A percentile compares a stretch with the other conserved stretches of the same genome.
Conservation (phyloP, 1,140 invertebrate genomes). For the Trichonephila clavipes region DNA sequence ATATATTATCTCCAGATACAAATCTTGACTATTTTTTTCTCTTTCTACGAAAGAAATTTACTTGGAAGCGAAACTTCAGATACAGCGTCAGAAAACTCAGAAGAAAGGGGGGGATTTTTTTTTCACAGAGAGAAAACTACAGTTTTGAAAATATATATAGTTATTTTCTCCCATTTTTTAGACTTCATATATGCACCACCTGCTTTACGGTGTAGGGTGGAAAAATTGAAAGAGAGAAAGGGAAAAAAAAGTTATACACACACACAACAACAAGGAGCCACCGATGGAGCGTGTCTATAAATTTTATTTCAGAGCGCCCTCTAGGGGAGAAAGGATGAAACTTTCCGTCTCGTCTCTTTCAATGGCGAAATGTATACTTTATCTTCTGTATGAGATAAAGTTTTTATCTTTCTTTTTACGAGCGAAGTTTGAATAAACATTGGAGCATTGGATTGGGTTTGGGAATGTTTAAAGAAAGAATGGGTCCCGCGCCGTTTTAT, state of each 20-base stretch:
- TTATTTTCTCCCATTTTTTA: not conserved
- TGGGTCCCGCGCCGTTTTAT: not conserved
- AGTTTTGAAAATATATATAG: constrained; percentile 28
- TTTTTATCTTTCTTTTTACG: constrained; percentile 16
- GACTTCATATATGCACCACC: not conserved
- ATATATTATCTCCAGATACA: not conserved
- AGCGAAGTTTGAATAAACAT: constrained; percentile 17
- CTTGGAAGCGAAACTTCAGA: not conserved
- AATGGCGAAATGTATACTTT: not conserved
- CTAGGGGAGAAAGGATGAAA: not conserved
- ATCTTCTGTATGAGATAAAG: not conserved
- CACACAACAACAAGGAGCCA: not conserved
- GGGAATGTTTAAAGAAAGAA: constrained; percentile 13
- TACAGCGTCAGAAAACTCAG: not conserved
- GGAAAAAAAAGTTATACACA: not conserved
- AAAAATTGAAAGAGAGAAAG: not conserved
- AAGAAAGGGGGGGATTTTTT: not conserved
- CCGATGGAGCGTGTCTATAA: not conserved
- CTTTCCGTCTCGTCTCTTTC: not conserved
- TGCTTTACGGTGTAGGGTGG: not conserved
- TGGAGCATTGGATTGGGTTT: constrained; percentile 1
- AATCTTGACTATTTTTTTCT: not conserved
- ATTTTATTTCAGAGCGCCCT: constrained; percentile 1
- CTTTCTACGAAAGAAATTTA: not conserved
- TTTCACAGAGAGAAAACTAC: not conserved